Base-by-base conservation (phyloP, 37 sponge, comb jelly and placozoan species). In the Diacarnus erythraeanus region DNA sequence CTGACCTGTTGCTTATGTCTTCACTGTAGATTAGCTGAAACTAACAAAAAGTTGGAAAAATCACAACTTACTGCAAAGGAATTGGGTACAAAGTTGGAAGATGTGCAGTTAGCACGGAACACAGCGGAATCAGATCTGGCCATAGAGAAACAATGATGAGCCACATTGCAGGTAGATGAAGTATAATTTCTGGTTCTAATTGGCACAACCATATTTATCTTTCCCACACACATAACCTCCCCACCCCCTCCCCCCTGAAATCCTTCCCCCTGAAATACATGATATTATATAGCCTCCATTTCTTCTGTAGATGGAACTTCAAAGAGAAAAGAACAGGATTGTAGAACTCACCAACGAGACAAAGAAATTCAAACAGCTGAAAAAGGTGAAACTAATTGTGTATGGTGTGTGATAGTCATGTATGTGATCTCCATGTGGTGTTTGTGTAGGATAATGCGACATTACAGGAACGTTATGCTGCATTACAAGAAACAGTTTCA, bases 91-190 rank as follows among this genome's bases (percentile, higher is more conserved):
- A 81, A 78, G 34, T 34, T 90, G 60, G 82, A 90, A 83, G 78
- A 85, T 63, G 69, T 90, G 9, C 86, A 85, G 69, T 69, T 90
- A 59, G 78, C 67, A n/a, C 57, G 83, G 67, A 86, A 74, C 66
- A 83, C 72, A 38, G 77, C 87, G 26, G 94, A 93, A 54, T 33
- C 80, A 0, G 87, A 93, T 78, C 59, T 93, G 59, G 57, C 64
- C 43, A 78, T 93, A 2, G 94, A 93, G 75, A 89, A 86, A 54
- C 90, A 93, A 66, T 93, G 94, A 90, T 82, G 90, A 25, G 42
- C 65, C 5, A 79, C 90, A 27, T 68, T 89, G 23, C 88, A 90
- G 74, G 82, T 80, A 20, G 34, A 27, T 0, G 1, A 36, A 25
- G 9, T 4, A 61, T 20, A 6, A 15, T 15, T 6, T n/a, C n/a